phyloP scores from a whole-genome alignment of 2,113 vertebrate genomes.

The Onychorhynchus coronatus region DNA sequence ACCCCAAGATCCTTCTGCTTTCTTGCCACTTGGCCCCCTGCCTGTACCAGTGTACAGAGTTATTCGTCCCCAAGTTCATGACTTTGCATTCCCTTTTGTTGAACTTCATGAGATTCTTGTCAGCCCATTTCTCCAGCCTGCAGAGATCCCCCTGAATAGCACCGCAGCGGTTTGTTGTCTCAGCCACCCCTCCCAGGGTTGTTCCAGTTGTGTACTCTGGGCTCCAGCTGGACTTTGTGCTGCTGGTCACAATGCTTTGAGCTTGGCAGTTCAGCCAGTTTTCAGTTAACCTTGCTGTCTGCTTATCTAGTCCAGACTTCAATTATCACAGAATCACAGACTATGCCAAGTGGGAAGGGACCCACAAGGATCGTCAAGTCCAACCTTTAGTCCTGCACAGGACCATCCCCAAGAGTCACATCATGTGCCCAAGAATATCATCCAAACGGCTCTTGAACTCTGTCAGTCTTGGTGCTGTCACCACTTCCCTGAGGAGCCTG shows the following conservation, averaged over 20 bases:
- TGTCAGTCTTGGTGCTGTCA: too few species aligned
- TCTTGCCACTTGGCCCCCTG: background rate
- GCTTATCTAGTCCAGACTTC: background rate
- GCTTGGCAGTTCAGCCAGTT: background rate
- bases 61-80: background rate
- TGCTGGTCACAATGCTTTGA: background rate
- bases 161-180: background rate
- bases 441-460: background rate
- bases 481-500: too few species aligned
- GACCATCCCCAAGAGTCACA: background rate
- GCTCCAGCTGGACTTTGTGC: background rate
- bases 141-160: background rate
- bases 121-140: background rate
- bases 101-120: background rate
- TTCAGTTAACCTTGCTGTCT: background rate
- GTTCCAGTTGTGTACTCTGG: background rate
- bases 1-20: background rate
- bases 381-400: background rate
- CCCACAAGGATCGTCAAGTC: background rate
- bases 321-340: background rate
- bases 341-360: background rate
- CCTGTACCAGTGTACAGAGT: background rate
- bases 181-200: background rate
- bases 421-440: background rate
- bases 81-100: background rate